Evolutionary conservation across 2,113 vertebrate genomes (phyloP).

Genomic region (Petromus typicus): DNA sequence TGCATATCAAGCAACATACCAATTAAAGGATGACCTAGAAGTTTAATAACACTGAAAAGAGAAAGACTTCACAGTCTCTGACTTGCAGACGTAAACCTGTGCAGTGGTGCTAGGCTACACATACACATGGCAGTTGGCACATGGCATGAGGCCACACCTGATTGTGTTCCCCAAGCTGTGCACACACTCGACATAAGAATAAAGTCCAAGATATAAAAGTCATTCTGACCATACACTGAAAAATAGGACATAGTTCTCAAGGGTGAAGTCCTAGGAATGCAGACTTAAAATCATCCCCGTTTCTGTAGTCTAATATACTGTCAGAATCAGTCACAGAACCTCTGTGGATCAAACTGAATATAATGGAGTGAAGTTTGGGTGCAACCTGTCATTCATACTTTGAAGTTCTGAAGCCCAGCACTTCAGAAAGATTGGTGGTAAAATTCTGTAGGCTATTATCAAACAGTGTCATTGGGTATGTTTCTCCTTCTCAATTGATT

Average conservation of each 20-base stretch:
- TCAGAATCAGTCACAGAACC: background rate
- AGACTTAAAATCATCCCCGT: background rate
- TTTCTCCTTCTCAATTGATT: background rate
- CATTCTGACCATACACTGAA: background rate
- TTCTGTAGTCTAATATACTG: background rate
- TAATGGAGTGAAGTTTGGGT: background rate
- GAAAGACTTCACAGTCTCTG: background rate
- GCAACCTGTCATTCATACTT: background rate
- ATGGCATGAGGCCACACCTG: accelerated
- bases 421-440: background rate
- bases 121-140: background rate
- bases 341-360: background rate
- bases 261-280: background rate
- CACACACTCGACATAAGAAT: accelerated
- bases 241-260: background rate
- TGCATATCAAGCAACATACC: background rate
- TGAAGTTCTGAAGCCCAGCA: background rate
- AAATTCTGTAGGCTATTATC: background rate
- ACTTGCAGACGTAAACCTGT: background rate
- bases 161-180: background rate
- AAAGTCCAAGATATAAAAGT: background rate
- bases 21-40: background rate
- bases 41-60: background rate
- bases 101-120: background rate
- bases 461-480: background rate